Base-by-base conservation (phyloP, 2,797 vertebrate genomes). In the Allobates femoralis region DNA sequence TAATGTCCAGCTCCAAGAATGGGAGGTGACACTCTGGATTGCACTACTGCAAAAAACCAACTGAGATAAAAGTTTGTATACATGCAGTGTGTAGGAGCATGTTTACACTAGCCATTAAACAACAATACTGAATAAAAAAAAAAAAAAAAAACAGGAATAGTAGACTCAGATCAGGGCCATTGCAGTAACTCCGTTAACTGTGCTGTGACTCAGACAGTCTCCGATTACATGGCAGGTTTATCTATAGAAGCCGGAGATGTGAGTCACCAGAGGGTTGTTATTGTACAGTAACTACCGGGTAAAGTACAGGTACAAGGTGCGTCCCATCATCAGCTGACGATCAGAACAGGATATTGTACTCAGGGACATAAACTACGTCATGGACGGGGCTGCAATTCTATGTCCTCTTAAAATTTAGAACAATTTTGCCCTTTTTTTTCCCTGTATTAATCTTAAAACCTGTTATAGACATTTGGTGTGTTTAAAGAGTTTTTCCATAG, bases 301-400 rank as follows among this genome's bases (percentile, higher is more conserved):
- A 79, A 55, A 41, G 34, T 55, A 2, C 83, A 78, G 71, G 83
- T 64, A 67, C 83, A 66, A 84, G 73, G 83, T 67, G 46, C 60
- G 37, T 37, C 34, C 16, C 50, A n/a, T 32, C 37, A 16, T 50
- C 55, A 53, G 26, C 41, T 64, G 82, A 84, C 34, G 5, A 60
- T 34, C 60, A 73, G 26, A 26, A 37, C 28, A 37, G 58, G 21
- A 19, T 50, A 46, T n/a, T n/a, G 19, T 28, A 26, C n/a, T 12
- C 2, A 10, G 60, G 60, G 60, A n/a, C 19, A 14, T 11, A 62
- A 60, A 19, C 19, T 3, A 23, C 5, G 23, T 14, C 21, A 21
- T 21, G 56, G 19, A 58, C 21, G 21, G 56, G 56, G 0, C 56
- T 23, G 21, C 5, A 23, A 5, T n/a, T n/a, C n/a, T n/a, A n/a